Percentiles rank a stretch among this genome's conserved stretches.
phyloP scores from a whole-genome alignment of 2,113 vertebrate species.

The Hyperoodon ampullatus region DNA sequence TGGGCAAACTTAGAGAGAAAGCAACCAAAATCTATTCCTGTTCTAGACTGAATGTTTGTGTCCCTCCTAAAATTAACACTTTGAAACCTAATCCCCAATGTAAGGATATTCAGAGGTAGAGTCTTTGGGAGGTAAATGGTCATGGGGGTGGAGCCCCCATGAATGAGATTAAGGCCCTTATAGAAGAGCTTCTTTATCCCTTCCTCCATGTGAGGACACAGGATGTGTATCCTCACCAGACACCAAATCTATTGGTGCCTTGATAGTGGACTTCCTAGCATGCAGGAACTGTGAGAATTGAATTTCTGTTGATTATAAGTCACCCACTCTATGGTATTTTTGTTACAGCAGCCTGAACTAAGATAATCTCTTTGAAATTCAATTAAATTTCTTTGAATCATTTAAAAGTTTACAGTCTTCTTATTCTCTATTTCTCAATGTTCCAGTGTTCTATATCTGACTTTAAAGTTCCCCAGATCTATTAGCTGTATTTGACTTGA shows the following conservation, averaged over 20 bases:
- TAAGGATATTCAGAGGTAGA: background rate
- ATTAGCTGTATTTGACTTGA: background rate
- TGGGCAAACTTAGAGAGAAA: background rate
- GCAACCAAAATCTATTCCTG: background rate
- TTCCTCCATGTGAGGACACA: background rate
- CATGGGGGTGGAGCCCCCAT: background rate
- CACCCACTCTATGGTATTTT: background rate
- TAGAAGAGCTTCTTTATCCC: background rate
- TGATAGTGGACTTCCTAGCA: background rate
- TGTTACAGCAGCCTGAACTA: background rate
- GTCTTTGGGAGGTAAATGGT: background rate
- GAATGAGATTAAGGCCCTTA: background rate
- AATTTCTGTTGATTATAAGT: background rate
- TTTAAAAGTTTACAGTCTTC: background rate
- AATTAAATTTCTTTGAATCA: constrained; percentile 1
- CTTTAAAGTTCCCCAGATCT: background rate
- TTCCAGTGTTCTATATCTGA: background rate
- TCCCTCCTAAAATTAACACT: background rate
- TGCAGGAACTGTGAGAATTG: background rate
- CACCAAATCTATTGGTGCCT: background rate
- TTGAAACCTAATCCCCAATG: background rate
- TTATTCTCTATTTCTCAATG: background rate
- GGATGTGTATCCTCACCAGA: background rate
- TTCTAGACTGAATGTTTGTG: background rate
- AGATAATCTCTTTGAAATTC: background rate